phyloP scores from a whole-genome alignment of 2,888 invertebrate genomes.

The Dinocampus coccinellae region DNA sequence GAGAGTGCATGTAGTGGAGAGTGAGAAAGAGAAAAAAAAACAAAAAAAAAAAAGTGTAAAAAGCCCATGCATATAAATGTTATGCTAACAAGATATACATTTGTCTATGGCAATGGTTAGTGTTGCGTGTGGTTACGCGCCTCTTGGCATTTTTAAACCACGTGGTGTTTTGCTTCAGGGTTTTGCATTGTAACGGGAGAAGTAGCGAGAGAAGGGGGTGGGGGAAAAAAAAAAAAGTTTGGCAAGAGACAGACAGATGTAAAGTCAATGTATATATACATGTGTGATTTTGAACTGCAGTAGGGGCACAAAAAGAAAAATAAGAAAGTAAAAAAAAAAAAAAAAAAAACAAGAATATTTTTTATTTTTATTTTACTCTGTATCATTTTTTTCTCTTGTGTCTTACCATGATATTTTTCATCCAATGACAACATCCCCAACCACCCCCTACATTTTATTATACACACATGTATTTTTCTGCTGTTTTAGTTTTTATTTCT shows the following conservation, averaged over 20 bases:
- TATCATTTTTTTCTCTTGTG: not conserved
- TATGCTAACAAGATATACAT: constrained; percentile 69
- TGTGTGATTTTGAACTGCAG: constrained; percentile 36
- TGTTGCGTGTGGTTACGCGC: constrained; percentile 29
- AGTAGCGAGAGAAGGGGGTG: too few relatives aligned
- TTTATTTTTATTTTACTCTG: constrained; percentile 29
- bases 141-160: constrained; percentile 34
- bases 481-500: too few relatives aligned
- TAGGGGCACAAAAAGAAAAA: constrained; percentile 20
- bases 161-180: constrained; percentile 31
- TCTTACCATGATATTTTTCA: not conserved
- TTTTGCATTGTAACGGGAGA: too few relatives aligned
- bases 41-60: constrained; percentile 52
- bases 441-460: not conserved
- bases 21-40: constrained; percentile 28
- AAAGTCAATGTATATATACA: not conserved
- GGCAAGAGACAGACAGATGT: not conserved
- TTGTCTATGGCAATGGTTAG: constrained; percentile 65
- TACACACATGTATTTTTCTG: too few relatives aligned
- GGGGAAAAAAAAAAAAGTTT: too few relatives aligned
- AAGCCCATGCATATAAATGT: constrained; percentile 69
- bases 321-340: too few relatives aligned
- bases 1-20: constrained; percentile 34
- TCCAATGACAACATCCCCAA: not conserved
- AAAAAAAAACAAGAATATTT: too few relatives aligned